Evolutionary conservation across 2,113 vertebrate species (phyloP).

Genomic region (Rhineura floridana): DNA sequence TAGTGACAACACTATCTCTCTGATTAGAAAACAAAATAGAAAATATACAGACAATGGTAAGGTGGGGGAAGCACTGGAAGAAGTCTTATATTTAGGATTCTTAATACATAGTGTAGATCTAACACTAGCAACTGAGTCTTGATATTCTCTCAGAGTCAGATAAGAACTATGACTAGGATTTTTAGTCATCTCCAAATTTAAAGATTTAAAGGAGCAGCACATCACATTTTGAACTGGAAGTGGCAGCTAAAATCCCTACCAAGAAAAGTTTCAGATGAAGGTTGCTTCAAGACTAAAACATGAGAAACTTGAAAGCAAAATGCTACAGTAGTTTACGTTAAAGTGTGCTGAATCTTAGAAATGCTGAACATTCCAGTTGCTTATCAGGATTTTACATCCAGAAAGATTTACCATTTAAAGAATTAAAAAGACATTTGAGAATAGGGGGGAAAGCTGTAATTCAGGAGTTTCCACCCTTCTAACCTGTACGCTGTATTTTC

Average conservation of each 20-base stretch:
- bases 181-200: background rate
- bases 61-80: background rate
- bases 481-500: constrained; percentile 42
- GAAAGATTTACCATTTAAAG: constrained; percentile 35
- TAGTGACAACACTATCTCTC: background rate
- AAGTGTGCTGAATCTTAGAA: constrained; percentile 51
- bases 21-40: background rate
- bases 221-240: background rate
- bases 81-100: background rate
- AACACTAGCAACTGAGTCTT: background rate
- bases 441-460: constrained; percentile 18
- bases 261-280: background rate
- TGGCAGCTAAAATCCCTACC: background rate
- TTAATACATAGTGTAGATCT: background rate
- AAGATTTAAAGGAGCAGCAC: background rate
- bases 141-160: background rate
- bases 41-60: background rate
- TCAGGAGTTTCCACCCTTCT: constrained; percentile 45
- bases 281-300: constrained; percentile 18
- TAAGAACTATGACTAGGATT: background rate
- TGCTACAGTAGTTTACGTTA: constrained; percentile 25
- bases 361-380: too few relatives aligned
- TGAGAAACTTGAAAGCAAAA: constrained; percentile 34
- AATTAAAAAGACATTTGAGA: constrained; percentile 30
- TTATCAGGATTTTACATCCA: constrained; percentile 43